A percentile compares a stretch with the other conserved stretches of the same genome.
phyloP scores from a whole-genome alignment of 1,140 invertebrate genomes.

The Polypedilum vanderplanki region DNA sequence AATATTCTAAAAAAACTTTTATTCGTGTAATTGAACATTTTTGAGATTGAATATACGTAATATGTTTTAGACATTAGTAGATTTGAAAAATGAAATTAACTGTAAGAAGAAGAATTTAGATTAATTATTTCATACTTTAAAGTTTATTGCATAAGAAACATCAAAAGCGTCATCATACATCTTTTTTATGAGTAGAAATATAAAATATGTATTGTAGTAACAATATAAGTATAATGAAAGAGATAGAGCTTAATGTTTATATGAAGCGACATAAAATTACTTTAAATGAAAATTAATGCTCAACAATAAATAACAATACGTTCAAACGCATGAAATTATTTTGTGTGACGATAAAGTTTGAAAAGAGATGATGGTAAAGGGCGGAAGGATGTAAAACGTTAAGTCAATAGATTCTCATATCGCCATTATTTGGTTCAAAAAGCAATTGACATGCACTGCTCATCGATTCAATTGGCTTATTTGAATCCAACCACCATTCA shows the following conservation, averaged over 20 bases:
- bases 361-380: neutral
- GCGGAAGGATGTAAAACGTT: neutral
- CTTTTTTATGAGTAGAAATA: too few relatives aligned
- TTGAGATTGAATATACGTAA: too few relatives aligned
- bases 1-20: neutral
- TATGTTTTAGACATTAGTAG: too few relatives aligned
- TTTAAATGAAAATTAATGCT: conserved; percentile 26
- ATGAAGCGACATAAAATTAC: conserved; percentile 1
- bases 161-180: too few relatives aligned
- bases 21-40: neutral
- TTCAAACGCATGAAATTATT: neutral
- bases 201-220: neutral
- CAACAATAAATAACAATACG: conserved; percentile 21
- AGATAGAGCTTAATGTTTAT: neutral
- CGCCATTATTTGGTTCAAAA: conserved; percentile 12
- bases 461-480: too few relatives aligned
- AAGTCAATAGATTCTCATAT: conserved; percentile 1
- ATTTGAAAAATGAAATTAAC: too few relatives aligned
- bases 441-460: neutral
- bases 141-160: neutral
- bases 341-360: neutral
- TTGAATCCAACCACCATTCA: too few relatives aligned
- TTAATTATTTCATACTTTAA: neutral
- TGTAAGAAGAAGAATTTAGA: too few relatives aligned
- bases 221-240: neutral